Base-by-base conservation (phyloP, 2,113 vertebrate species). In the Tachuris rubrigastra region DNA sequence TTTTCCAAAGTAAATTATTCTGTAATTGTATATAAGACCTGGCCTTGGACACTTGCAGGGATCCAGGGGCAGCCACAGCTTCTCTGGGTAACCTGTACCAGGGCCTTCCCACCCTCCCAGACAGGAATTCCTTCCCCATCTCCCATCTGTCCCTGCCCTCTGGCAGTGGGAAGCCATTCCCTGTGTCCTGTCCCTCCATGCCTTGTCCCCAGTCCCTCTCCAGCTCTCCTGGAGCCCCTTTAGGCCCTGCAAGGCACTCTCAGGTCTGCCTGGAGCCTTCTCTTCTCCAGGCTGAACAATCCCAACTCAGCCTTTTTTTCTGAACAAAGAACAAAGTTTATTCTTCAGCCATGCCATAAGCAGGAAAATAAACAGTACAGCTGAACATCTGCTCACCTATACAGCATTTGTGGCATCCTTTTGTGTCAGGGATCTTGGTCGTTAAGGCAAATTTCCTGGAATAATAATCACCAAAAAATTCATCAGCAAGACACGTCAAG, bases 391-490 rank as follows among this genome's bases (percentile, higher is more conserved):
- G 97, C 99, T 98, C 93, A 99, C 99, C 99, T 90, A 99, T 99
- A 95, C 99, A 99, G 97, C 99, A 99, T 97, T 99, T 99, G 97
- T 99, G 99, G 95, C 99, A 99, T 91, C 99, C 99, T 98, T 99
- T 99, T 90, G 99, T 99, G 95, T 99, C 99, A 2, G 99, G 99
- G 97, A 99, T 99, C 97, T 99, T 99, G 63, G 99, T 99, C 4
- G 99, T 99, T 97, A 99, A 97, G 96, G 99, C 99, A 80, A 99
- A 99, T 81, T 99, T 99, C 98, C 99, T 99, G 98, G 85, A 98
- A 98, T 35, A 72, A 96, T 42, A 97, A 66, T 50, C 42, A 66
- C 1, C 15, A 55, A 66, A 87, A 87, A 85, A 20, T 2, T 2
- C 37, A 90, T 93, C 37, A 95, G 9, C 3, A 62, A 47, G 23